These are phyloP conservation scores for Ascaphus truei DNA, from an alignment of 2,113 vertebrate genomes.

Conservation along the genomic window DNA sequence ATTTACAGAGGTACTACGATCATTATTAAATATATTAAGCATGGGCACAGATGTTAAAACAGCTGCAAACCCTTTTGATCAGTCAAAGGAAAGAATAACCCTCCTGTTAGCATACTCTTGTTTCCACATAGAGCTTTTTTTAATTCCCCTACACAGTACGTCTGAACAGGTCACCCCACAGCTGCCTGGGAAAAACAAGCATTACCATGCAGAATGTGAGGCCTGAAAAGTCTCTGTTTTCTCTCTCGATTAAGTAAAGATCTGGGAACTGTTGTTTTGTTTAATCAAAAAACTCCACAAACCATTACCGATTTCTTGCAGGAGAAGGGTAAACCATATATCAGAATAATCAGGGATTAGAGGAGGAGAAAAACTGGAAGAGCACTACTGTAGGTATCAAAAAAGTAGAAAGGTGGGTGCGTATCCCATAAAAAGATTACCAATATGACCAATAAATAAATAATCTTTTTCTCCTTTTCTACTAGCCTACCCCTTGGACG, in stretches of 20 bases:
- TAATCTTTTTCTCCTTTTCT: no score
- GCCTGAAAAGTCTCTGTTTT: not conserved
- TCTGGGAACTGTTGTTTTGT: not conserved
- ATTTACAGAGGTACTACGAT: constrained; percentile 34
- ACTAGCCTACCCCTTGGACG: no score
- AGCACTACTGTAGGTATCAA: no score
- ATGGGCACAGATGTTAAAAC: constrained; percentile 37
- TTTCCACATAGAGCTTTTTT: constrained; percentile 12
- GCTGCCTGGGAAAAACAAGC: constrained; percentile 10
- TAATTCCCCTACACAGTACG: constrained; percentile 32
- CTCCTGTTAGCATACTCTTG: constrained; percentile 10
- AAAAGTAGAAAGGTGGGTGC: no score
- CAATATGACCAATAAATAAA: no score
- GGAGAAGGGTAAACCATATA: not conserved
- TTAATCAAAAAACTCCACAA: no score
- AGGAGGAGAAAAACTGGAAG: no score
- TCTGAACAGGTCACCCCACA: constrained; percentile 29
- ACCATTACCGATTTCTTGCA: no score
- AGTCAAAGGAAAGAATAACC: constrained; percentile 22
- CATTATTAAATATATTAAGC: constrained; percentile 38
- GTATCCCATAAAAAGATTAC: no score
- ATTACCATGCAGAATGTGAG: not conserved
- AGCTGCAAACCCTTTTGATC: constrained; percentile 35
- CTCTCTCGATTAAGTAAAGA: not conserved
- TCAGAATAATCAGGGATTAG: not conserved